A percentile compares a stretch with the other conserved stretches of the same genome.
phyloP scores from a whole-genome alignment of 1,140 invertebrate genomes.

The Druon quercuslanigerum region DNA sequence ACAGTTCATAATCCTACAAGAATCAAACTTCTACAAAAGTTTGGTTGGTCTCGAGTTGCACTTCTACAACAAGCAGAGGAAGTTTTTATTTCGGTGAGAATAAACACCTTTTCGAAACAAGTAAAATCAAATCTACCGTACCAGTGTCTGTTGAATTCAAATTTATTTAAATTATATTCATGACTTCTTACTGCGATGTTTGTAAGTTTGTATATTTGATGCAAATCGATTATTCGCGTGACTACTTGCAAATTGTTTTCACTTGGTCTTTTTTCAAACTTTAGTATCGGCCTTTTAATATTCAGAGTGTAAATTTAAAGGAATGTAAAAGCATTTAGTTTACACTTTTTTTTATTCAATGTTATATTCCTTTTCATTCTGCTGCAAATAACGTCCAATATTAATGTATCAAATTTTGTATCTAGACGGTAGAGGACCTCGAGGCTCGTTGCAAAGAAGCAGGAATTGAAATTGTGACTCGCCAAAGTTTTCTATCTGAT shows the following conservation, averaged over 20 bases:
- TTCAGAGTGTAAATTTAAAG: background rate
- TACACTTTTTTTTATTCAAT: too few relatives aligned
- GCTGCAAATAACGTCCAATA: background rate
- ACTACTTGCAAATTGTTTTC: background rate
- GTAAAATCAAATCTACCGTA: background rate
- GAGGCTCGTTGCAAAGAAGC: conserved; percentile 95
- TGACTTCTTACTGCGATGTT: background rate
- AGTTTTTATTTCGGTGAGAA: conserved; percentile 96
- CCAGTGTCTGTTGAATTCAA: background rate
- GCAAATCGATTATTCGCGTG: background rate
- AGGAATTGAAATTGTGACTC: conserved; percentile 94
- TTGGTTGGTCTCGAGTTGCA: conserved; percentile 96
- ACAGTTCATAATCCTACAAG: conserved; percentile 99
- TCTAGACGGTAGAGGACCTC: conserved; percentile 96
- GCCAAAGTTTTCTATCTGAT: conserved; percentile 98
- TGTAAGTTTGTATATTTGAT: background rate
- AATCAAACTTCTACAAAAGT: conserved; percentile 97
- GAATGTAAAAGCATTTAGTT: too few relatives aligned
- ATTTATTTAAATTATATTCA: background rate
- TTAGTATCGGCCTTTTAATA: background rate
- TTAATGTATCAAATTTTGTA: conserved; percentile 36
- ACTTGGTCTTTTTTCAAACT: background rate
- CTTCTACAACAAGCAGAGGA: conserved; percentile 99
- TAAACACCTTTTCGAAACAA: background rate
- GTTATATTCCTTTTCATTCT: too few relatives aligned